Percentiles rank a stretch among this genome's conserved stretches.
Evolutionary conservation across 2,113 vertebrate genomes (phyloP).

Genomic region (Ceratotherium simum): DNA sequence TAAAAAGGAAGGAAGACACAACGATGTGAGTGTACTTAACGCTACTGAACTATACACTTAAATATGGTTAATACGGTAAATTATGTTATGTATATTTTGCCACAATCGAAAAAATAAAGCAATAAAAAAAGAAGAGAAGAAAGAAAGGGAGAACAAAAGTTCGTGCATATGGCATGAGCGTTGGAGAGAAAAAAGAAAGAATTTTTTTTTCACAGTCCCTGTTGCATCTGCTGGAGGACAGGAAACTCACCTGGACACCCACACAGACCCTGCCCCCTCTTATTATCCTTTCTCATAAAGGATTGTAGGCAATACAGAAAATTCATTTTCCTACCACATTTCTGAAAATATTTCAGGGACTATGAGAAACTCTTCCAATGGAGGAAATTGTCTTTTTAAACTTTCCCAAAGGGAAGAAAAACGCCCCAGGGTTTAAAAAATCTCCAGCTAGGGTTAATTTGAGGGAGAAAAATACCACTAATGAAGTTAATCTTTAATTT

Average conservation of each 20-base stretch:
- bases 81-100: neutral
- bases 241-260: neutral
- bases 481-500: slow-evolving; percentile 71
- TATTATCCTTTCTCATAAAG: neutral
- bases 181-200: neutral
- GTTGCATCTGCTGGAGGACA: neutral
- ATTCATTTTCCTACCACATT: neutral
- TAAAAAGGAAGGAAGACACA: neutral
- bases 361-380: neutral
- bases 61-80: neutral
- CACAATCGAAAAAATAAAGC: neutral
- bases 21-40: neutral
- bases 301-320: neutral
- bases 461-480: slow-evolving; percentile 54
- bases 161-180: neutral
- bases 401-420: neutral
- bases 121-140: neutral
- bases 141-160: neutral
- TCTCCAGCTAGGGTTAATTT: slow-evolving; percentile 49
- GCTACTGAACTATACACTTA: neutral
- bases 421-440: neutral
- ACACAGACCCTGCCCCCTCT: neutral
- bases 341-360: slow-evolving; percentile 37
- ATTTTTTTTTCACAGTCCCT: neutral
- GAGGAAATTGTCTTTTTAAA: neutral